Base-by-base conservation (phyloP, 2,888 invertebrate genomes). In the Apeira syringaria region DNA sequence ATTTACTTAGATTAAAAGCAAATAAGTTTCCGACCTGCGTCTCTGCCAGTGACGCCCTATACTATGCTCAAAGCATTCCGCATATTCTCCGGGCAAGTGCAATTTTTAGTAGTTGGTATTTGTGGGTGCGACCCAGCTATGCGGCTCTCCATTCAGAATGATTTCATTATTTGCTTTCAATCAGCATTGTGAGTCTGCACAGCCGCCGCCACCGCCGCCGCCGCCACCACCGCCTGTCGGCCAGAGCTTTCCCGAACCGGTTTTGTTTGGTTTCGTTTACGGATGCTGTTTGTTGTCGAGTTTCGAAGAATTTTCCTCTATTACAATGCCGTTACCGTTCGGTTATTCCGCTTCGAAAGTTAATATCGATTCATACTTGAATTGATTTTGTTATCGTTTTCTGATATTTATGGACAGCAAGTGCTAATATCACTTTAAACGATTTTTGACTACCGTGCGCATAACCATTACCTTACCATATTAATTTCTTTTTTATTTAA, bases 81-180 rank as follows among this genome's bases (percentile, higher is more conserved):
- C 22, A 2, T 22, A 3, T 6, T 6, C 22, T 68, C 62, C 61
- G 61, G 54, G 62, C 66, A 55, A 66, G 62, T 85, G 85, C 82
- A 85, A 84, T 84, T 79, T 85, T 87, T 83, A 75, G 74, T 75
- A 76, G 79, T 6, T 4, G 17, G 5, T 86, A 74, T 85, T 85
- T 82, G 78, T 79, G 76, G 72, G 70, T 59, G 66, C 66, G 74
- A 68, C 63, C 64, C 59, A 17, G 3, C 12, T 26, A 26, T 18
- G 39, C 52, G 55, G 64, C 74, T 78, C 76, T 68, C n/a, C n/a
- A 68, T 78, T 78, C 79, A 74, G 78, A 81, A 82, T 87, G 86
- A 88, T 88, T 88, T 86, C 81, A 86, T 88, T 88, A 88, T 88
- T 89, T 88, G 86, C 79, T 87, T 89, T 89, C 88, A 87, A 89